Evolutionary conservation across 2,888 invertebrate genomes (phyloP), one percentile per base, ranked within the genome.

Genomic region (Oeneis ivallda): DNA sequence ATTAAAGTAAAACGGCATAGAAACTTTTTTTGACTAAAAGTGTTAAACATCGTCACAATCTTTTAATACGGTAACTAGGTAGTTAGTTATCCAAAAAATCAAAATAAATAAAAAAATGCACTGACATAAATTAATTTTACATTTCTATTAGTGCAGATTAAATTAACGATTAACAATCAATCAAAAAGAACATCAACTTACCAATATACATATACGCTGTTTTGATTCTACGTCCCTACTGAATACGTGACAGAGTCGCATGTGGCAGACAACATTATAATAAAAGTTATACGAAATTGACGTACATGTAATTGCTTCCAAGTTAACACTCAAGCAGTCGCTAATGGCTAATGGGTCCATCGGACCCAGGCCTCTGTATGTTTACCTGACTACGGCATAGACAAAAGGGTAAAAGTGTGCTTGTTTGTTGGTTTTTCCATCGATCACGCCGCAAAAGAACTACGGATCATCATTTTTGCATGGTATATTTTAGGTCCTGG

Each of bases 241-340:
- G 39, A 47, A 59, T 60, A 65, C 56, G 47, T 9, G 45, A 61
- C 66, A 72, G 68, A 53, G 66, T 70, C 43, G 69, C 71, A 60
- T 41, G 52, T 50, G 53, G 56, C 58, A 45, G 53, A 13, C 9
- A 47, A 17, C 4, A n/a, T 39, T 15, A 32, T 62, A 60, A 54
- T 62, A 64, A 65, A 66, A 70, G 65, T 64, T 64, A 56, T 49
- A 60, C 47, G 59, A 68, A 62, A 62, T 65, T 62, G 68, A 69
- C 70, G 69, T 72, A 74, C n/a, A n/a, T 75, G 74, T 78, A 79
- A 79, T 79, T 78, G 76, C 75, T 74, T 71, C 71, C 75, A 75
- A 74, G 74, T 70, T 26, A 26, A 26, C 26, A 26, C 26, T 26
- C 4, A 26, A 26, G 26, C 26, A 26, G 26, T 26, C 26, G 26